Base-by-base conservation (phyloP, 2,113 vertebrate genomes). In the Rattus norvegicus region DNA sequence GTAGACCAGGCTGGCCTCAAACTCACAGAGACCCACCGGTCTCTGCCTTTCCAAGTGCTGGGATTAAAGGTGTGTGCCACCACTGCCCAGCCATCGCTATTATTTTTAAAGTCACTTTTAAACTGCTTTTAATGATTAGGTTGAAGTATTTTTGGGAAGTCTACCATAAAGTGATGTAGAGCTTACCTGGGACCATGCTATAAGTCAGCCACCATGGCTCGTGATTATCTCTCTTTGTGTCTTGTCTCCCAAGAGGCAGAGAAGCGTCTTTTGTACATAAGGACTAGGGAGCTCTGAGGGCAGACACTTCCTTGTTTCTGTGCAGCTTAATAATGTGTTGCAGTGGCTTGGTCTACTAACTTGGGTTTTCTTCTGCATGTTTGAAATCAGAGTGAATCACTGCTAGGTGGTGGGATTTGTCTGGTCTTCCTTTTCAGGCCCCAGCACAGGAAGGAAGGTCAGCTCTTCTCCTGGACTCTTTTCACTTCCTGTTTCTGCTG, bases 391-490 rank as follows among this genome's bases (percentile, higher is more conserved):
- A 88, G 36, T 92, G 49, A 89, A 59, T 90, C 75, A 26, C 19
- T 85, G 7, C 61, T 36, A 49, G 59, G 88, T 59, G 86, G 47
- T 90, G 20, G 67, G 10, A 67, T 92, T 90, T 81, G 70, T 67
- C 65, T 96, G 83, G 56, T 85, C 61, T 85, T 85, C n/a, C 73
- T 94, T 91, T 86, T 67, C 85, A 80, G 7, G 63, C 80, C 17
- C 22, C 16, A 8, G 7, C 43, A 43, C 43, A 43, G 43, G 43
- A 43, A 43, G 43, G 43, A 43, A 43, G 43, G 43, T 43, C 43
- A 30, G 33, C 59, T 8, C 87, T 56, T 22, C 30, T 87, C 19
- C 36, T 39, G 30, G 11, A 12, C 88, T 49, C 33, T 83, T 77
- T 83, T 72, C 28, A 54, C 63, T 75, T 70, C 84, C 30, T 70